Percentiles rank a stretch among this genome's conserved stretches.
These are phyloP conservation scores for Falco cherrug DNA, from an alignment of 2,797 vertebrate species.

Conservation along the genomic window DNA sequence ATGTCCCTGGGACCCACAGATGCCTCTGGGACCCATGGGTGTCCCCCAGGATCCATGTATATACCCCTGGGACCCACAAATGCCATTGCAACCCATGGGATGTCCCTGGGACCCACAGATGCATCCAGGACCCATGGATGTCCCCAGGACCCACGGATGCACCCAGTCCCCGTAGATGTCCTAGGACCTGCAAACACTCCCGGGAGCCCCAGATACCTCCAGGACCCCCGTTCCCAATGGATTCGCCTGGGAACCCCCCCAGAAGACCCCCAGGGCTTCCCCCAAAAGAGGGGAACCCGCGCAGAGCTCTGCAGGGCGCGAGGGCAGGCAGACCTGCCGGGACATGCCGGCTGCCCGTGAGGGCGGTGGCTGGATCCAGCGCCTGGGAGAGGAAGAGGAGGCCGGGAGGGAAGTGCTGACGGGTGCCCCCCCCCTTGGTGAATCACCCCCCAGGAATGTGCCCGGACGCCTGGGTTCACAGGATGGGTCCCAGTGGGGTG, in stretches of 20 bases:
- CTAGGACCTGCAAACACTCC: background rate
- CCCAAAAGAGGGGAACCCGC: background rate
- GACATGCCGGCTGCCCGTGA: background rate
- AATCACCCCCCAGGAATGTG: slow-evolving; percentile 45
- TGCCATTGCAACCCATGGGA: background rate
- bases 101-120: no score
- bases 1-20: background rate
- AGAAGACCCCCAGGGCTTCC: background rate
- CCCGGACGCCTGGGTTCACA: background rate
- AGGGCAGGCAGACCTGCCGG: background rate
- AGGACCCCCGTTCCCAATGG: background rate
- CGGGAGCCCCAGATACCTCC: background rate
- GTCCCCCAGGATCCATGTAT: background rate
- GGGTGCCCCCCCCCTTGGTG: background rate
- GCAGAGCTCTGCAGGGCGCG: background rate
- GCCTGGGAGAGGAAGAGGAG: slow-evolving; percentile 39
- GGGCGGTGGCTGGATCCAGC: slow-evolving; percentile 37
- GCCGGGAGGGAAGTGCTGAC: background rate
- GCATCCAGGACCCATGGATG: no score
- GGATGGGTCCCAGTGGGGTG: background rate
- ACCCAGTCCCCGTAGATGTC: no score
- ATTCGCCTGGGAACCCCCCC: background rate
- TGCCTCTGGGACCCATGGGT: background rate
- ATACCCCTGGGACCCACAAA: rapidly evolving
- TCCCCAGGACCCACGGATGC: background rate